Evolutionary conservation across 1,140 invertebrate genomes (phyloP), one percentile per base, ranked within the genome.

Genomic region (Aporrectodea caliginosa): DNA sequence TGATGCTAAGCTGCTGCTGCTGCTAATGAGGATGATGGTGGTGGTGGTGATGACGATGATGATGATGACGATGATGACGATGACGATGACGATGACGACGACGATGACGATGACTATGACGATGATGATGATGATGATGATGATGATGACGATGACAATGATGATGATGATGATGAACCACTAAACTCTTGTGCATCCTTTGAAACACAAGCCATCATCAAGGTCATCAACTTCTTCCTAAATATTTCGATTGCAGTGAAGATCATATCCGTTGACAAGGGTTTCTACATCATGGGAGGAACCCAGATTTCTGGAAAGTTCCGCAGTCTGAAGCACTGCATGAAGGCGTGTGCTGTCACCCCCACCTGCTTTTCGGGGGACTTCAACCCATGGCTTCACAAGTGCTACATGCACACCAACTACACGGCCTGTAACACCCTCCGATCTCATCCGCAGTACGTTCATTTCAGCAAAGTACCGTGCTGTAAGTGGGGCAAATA

Each of bases 391-490:
- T 78, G 77, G 77, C 35, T 78, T 16, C 32, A 35, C 29, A 70
- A 72, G 35, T 78, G 77, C 77, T 78, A 78, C 77, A 78, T 78
- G 31, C 77, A 78, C 69, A 35, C 30, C 27, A 78, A 78, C 69
- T 58, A 58, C 30, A 78, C 77, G 27, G 77, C 77, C 1, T 78
- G 77, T 31, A 29, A 34, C 58, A 78, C 77, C 58, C 29, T 78
- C 27, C 30, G 70, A 22, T 27, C 68, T 1, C 31, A 78, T 69
- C 69, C 69, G 68, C 69, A 78, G 31, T 32, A 70, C 29, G 27
- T 72, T 1, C 77, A 78, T 33, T 78, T 78, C 77, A 78, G 70
- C 58, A 78, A 78, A 31, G 77, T 78, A n/a, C 77, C 77, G 1
- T 78, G 77, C 69, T 32, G 77, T 78, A 72, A 78, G 68, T 77